Evolutionary conservation across 35 echinoderm and acorn worm genomes (phyloP).

Genomic region (Lytechinus pictus): DNA sequence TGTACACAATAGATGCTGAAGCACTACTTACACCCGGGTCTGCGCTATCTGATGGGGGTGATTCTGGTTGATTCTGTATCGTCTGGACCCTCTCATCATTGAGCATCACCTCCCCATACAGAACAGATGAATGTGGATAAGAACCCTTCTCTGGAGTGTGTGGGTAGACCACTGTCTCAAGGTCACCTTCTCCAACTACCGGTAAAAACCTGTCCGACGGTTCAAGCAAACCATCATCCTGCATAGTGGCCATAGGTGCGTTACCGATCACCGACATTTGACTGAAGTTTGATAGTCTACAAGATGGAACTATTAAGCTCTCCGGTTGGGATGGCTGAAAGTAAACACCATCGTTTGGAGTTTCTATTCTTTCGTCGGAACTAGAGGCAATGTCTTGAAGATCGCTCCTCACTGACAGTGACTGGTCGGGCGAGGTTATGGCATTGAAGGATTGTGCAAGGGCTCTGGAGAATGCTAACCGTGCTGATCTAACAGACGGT

Average conservation of each 20-base stretch:
- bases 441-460: neutral
- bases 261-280: neutral
- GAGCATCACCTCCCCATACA: neutral
- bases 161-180: neutral
- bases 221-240: neutral
- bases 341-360: neutral
- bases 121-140: neutral
- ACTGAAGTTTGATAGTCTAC: neutral
- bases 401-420: neutral
- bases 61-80: neutral
- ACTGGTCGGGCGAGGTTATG: neutral
- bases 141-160: neutral
- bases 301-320: neutral
- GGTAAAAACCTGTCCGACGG: neutral
- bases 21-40: neutral
- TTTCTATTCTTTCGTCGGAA: neutral
- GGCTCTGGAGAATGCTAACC: neutral
- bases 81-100: neutral
- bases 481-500: neutral
- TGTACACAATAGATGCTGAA: neutral
- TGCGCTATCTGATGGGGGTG: neutral
- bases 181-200: neutral
- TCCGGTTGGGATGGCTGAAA: neutral
- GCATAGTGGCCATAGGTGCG: neutral
- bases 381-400: neutral